A percentile compares a stretch with the other conserved stretches of the same genome.
Evolutionary conservation across 2,888 invertebrate genomes (phyloP).

Genomic region (Stictocephala bisonia): DNA sequence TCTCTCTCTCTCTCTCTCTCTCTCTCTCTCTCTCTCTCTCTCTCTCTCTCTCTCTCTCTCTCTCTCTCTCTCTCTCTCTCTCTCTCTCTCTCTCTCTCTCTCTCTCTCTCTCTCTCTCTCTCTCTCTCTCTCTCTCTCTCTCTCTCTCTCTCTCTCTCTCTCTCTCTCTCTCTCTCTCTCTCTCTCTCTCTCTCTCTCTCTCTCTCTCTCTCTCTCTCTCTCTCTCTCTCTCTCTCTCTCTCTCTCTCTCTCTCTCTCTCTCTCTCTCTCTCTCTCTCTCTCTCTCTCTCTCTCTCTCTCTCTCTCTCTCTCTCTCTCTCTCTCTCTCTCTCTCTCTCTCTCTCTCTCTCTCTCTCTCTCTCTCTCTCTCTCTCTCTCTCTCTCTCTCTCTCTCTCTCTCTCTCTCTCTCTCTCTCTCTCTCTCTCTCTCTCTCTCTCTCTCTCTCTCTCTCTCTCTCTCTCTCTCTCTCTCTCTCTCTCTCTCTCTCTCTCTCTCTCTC

Average conservation of each 20-base stretch:
- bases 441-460: background rate
- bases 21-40: background rate
- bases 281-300: background rate
- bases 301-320: background rate
- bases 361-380: background rate
- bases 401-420: background rate
- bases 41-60: background rate
- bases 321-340: background rate
- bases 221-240: background rate
- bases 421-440: conserved; percentile 1
- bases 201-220: background rate
- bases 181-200: background rate
- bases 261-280: background rate
- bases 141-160: background rate
- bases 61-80: background rate
- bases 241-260: background rate
- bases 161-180: background rate
- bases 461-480: background rate
- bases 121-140: background rate
- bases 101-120: background rate
- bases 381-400: background rate
- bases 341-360: background rate
- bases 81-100: background rate
- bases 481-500: background rate
- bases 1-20: background rate